Evolutionary conservation across 2,113 vertebrate species (phyloP), one percentile per base, ranked within the genome.

Genomic region (Tetraodon nigroviridis): DNA sequence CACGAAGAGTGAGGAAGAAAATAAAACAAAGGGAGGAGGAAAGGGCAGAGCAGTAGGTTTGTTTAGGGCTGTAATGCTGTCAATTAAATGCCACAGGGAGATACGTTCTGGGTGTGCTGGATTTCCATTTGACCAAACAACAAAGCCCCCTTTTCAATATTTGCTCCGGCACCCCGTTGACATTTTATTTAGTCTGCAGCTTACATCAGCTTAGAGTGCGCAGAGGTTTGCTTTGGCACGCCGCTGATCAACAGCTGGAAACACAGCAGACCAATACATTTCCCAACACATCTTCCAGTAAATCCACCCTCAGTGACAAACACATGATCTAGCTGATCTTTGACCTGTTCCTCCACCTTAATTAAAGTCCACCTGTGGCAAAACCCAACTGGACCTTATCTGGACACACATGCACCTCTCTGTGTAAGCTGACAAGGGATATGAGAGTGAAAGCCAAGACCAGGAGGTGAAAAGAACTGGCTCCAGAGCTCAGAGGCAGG

Each of bases 111-210:
- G 58, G 21, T 61, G 54, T 62, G 53, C 55, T 40, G 67, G 22
- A 7, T 45, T 64, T 77, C 51, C 59, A 61, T 60, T 61, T 37
- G 32, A 32, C 54, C 64, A 54, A 62, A 69, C 48, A 74, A 45
- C 53, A 24, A 16, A 32, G n/a, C 42, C 42, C 65, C 42, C 44
- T 51, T 51, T 49, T 57, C 51, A 20, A 47, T 76, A 67, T 79
- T 71, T 75, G 42, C 47, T 49, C 53, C n/a, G 16, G 11, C 44
- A 63, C 67, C 60, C 69, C 42, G 4, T 0, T 78, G 78, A 76
- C 78, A 78, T 85, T 80, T 79, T 61, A 72, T 80, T 61, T 61
- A 58, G 74, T 59, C 69, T 57, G 47, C 29, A 67, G 55, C 29
- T 58, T 42, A 49, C 13, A 44, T 17, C 32, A 37, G 42, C 42